phyloP scores from a whole-genome alignment of 2,888 invertebrate species.

The Ichneumoninae sp. region DNA sequence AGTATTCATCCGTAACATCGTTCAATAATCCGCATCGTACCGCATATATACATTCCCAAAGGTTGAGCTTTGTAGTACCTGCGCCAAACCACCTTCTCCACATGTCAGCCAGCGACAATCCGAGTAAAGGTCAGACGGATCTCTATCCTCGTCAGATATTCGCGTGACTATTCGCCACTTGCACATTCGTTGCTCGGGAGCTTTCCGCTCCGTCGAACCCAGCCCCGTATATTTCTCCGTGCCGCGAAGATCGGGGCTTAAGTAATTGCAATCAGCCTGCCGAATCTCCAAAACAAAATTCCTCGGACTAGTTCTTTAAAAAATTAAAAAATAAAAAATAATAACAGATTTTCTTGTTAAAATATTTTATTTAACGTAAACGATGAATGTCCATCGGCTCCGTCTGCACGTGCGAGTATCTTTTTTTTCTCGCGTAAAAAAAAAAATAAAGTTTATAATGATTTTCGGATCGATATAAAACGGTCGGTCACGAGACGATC shows the following conservation, averaged over 20 bases:
- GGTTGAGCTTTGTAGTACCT: constrained; percentile 59
- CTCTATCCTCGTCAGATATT: constrained; percentile 53
- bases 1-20: not conserved
- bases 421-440: not conserved
- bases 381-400: constrained; percentile 5
- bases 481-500: constrained; percentile 41
- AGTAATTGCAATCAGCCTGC: not conserved
- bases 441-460: not conserved
- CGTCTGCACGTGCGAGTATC: not conserved
- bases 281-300: not conserved
- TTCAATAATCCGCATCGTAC: not conserved
- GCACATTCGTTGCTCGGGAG: constrained; percentile 36
- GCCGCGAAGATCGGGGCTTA: constrained; percentile 9
- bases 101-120: constrained; percentile 66
- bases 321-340: constrained; percentile 3
- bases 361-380: not conserved
- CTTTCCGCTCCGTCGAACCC: constrained; percentile 22
- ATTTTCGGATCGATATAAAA: constrained; percentile 35
- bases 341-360: constrained; percentile 1
- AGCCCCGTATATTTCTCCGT: not conserved
- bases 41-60: not conserved
- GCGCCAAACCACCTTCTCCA: constrained; percentile 71
- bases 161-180: constrained; percentile 60
- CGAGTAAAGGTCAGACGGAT: constrained; percentile 62
- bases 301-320: not conserved